Conservation (phyloP, 2,888 invertebrate species). For the Oscheius myriophilus region DNA sequence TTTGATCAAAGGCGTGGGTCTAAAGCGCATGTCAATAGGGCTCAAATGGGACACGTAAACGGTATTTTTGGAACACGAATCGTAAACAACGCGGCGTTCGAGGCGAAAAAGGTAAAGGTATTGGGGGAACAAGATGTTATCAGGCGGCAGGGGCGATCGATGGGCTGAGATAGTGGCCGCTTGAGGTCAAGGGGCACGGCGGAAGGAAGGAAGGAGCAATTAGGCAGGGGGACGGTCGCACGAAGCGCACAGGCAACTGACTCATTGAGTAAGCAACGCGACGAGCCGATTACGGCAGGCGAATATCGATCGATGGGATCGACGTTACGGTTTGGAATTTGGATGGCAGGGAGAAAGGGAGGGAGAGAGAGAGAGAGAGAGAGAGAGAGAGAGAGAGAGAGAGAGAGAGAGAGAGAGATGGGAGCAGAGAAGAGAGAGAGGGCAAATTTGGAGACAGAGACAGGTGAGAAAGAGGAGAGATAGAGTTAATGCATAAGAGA, state of each 20-base stretch:
- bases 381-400: conserved; percentile 6
- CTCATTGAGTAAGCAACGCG: conserved; percentile 29
- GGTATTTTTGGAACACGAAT: too few species aligned
- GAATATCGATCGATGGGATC: conserved; percentile 11
- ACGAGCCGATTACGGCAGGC: conserved; percentile 25
- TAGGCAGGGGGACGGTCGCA: background rate
- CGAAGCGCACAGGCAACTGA: conserved; percentile 2
- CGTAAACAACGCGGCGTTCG: too few species aligned
- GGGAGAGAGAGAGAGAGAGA: background rate
- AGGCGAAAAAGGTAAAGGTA: background rate
- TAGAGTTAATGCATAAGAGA: too few species aligned
- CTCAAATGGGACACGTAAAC: too few species aligned
- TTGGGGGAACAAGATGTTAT: conserved; percentile 16
- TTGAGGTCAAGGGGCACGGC: conserved; percentile 22
- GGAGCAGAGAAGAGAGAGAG: background rate
- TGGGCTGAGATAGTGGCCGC: conserved; percentile 22
- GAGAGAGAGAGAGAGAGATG: background rate
- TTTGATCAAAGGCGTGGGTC: too few species aligned
- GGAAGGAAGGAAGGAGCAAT: background rate
- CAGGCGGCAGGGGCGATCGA: conserved; percentile 23
- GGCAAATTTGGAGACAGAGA: background rate
- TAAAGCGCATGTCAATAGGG: too few species aligned
- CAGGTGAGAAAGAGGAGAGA: too few species aligned
- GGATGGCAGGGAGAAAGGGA: background rate
- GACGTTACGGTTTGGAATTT: too few species aligned